These are phyloP conservation scores for Loripinus fragilis DNA, from an alignment of 2,888 invertebrate species.

Conservation along the genomic window DNA sequence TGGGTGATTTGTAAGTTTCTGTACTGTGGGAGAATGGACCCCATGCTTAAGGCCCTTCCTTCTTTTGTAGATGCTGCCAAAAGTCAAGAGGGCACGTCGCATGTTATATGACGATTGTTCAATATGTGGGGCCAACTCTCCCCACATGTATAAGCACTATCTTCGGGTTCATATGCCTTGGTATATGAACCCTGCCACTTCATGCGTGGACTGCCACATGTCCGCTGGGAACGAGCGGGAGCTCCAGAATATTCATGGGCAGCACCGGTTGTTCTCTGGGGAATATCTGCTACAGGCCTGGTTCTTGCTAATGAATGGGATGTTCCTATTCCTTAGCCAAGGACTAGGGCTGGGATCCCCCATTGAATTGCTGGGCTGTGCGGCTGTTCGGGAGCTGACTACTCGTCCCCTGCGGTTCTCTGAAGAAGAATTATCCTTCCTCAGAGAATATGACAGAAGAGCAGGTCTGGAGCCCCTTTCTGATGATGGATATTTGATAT, in stretches of 20 bases:
- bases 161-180: not conserved
- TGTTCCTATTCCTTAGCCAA: not conserved
- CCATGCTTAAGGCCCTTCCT: too few relatives aligned
- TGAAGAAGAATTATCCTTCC: not conserved
- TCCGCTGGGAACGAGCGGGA: not conserved
- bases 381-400: too few relatives aligned
- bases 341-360: not conserved
- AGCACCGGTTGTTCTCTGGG: not conserved
- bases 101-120: too few relatives aligned
- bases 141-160: not conserved
- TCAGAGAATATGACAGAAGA: not conserved
- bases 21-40: too few relatives aligned
- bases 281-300: not conserved
- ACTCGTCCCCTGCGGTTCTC: too few relatives aligned
- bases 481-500: too few relatives aligned
- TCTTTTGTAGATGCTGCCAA: not conserved
- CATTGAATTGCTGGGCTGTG: not conserved
- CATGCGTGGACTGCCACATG: not conserved
- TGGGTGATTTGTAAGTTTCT: too few relatives aligned
- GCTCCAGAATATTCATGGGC: not conserved
- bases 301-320: not conserved
- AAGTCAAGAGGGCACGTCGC: not conserved
- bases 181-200: too few relatives aligned
- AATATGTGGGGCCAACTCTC: not conserved
- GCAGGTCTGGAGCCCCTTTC: too few relatives aligned